phyloP scores from a whole-genome alignment of 2,797 vertebrate species.

The Helicolenus hilgendorfi region DNA sequence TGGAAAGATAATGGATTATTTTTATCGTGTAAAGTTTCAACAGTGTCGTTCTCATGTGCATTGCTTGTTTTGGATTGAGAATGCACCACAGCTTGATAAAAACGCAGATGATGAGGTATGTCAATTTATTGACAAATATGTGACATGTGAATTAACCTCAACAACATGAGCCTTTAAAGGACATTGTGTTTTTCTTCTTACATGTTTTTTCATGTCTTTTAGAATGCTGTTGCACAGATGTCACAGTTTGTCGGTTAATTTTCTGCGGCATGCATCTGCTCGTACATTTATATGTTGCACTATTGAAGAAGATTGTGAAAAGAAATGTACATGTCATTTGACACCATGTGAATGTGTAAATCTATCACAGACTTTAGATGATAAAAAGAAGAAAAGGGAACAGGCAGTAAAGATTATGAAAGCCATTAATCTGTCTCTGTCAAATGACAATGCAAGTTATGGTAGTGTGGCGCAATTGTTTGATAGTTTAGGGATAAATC shows the following conservation, averaged over 20 bases:
- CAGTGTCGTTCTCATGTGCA: background rate
- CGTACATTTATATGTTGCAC: background rate
- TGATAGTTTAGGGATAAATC: background rate
- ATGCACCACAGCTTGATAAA: background rate
- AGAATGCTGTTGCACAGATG: too few species aligned
- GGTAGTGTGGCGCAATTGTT: background rate
- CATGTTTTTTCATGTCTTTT: too few species aligned
- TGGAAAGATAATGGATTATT: background rate
- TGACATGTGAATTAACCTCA: background rate
- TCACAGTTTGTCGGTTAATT: background rate
- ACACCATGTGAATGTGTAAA: background rate
- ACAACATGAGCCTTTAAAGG: background rate
- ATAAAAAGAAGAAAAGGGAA: background rate
- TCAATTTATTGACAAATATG: background rate
- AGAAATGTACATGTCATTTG: background rate
- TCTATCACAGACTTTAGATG: background rate
- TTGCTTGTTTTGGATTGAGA: background rate
- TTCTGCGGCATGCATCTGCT: background rate
- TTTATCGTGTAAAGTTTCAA: background rate
- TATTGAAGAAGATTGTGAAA: background rate
- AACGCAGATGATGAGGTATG: background rate
- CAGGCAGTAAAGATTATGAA: background rate
- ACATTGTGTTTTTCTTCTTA: too few species aligned
- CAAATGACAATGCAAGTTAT: background rate
- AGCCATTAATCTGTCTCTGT: background rate